Evolutionary conservation across 1,140 invertebrate species (phyloP).

Genomic region (Aplysia californica): DNA sequence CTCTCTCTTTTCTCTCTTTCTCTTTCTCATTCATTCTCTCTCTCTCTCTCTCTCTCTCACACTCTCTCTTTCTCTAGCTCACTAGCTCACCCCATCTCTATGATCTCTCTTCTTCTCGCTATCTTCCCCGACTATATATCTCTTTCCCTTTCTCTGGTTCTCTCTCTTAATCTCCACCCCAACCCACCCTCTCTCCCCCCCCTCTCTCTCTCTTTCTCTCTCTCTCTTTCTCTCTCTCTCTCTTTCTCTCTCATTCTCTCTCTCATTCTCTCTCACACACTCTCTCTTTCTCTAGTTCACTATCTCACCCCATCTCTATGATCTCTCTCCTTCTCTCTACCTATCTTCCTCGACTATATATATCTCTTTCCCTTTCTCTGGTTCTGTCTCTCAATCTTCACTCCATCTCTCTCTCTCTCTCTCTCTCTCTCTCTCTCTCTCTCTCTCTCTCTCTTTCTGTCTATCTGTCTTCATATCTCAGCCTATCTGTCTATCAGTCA

Average conservation of each 20-base stretch:
- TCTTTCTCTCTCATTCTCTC: not conserved
- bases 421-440: slow-evolving; percentile 11
- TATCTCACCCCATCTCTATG: not conserved
- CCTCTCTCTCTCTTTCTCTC: not conserved
- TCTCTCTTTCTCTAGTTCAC: not conserved
- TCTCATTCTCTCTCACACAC: not conserved
- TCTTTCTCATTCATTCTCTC: not conserved
- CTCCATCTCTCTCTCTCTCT: not conserved
- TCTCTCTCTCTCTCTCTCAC: not conserved
- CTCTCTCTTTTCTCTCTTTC: no score
- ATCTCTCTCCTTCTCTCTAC: not conserved
- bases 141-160: slow-evolving; percentile 6
- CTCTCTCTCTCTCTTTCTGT: not conserved
- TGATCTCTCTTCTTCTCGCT: no score
- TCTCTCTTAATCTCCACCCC: not conserved
- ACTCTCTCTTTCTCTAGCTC: not conserved
- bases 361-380: not conserved
- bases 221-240: not conserved
- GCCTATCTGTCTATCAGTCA: not conserved
- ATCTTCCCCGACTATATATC: not conserved
- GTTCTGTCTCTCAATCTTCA: not conserved
- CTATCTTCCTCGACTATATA: not conserved
- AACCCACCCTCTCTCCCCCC: not conserved
- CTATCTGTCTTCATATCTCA: not conserved
- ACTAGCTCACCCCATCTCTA: not conserved